Percentiles rank a stretch among this genome's conserved stretches.
Conservation (phyloP, 53 echinoderm and acorn worm species). For the Henricia sp. region DNA sequence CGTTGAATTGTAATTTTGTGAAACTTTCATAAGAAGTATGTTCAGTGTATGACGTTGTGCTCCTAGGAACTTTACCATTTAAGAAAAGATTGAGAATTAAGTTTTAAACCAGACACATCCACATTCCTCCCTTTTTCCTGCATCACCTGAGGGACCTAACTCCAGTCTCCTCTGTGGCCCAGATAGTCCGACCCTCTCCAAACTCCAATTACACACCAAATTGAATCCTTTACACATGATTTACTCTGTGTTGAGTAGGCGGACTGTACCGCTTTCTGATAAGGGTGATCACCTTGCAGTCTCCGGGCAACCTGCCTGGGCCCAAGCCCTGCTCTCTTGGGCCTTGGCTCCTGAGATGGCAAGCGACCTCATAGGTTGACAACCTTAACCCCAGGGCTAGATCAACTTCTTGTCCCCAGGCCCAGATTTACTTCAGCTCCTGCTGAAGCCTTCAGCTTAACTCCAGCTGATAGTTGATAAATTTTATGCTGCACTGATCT, state of each 20-base stretch:
- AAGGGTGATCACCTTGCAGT: slow-evolving; percentile 45
- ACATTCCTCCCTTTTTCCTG: not conserved
- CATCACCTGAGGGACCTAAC: slow-evolving; percentile 21
- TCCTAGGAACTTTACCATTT: no score
- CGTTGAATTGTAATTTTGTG: no score
- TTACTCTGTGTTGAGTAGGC: slow-evolving; percentile 37
- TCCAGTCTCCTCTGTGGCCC: slow-evolving; percentile 6
- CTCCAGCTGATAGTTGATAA: slow-evolving; percentile 31
- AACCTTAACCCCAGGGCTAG: slow-evolving; percentile 54
- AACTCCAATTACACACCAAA: slow-evolving; percentile 60
- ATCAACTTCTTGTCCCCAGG: slow-evolving; percentile 29
- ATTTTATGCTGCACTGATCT: slow-evolving; percentile 30
- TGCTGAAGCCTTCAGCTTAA: slow-evolving; percentile 28
- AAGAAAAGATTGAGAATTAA: not conserved
- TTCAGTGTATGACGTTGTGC: no score
- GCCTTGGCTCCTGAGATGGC: slow-evolving; percentile 5
- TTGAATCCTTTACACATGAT: slow-evolving; percentile 59
- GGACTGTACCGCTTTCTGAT: slow-evolving; percentile 3
- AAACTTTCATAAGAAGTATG: no score
- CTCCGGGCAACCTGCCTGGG: not conserved
- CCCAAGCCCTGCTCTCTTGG: not conserved
- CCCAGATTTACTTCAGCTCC: slow-evolving; percentile 29
- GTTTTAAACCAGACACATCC: not conserved
- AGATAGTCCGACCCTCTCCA: slow-evolving; percentile 26
- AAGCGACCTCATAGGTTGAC: slow-evolving; percentile 56